phyloP scores from a whole-genome alignment of 2,888 invertebrate species.

The Calephelis perditalis region DNA sequence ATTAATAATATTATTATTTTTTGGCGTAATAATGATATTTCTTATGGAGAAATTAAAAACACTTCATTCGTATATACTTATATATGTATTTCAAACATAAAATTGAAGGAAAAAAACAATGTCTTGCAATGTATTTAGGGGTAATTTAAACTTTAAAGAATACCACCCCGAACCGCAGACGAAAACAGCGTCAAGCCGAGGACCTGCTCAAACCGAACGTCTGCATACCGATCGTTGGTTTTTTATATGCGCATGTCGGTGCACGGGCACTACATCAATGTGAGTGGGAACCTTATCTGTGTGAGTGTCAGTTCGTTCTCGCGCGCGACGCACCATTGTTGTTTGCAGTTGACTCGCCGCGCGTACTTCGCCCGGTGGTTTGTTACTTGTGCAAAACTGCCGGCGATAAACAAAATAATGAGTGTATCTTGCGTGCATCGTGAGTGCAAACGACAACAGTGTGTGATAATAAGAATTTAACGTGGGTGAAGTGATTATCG shows the following conservation, averaged over 20 bases:
- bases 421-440: slow-evolving; percentile 69
- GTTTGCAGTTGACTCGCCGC: slow-evolving; percentile 70
- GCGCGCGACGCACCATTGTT: slow-evolving; percentile 63
- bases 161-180: slow-evolving; percentile 72
- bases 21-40: no score
- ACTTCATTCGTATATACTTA: no score
- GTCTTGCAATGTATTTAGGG: slow-evolving; percentile 21
- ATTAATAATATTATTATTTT: no score
- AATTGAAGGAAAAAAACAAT: no score
- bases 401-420: slow-evolving; percentile 75
- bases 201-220: slow-evolving; percentile 77
- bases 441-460: slow-evolving; percentile 72
- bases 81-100: no score
- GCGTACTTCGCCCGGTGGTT: slow-evolving; percentile 56
- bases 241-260: slow-evolving; percentile 69
- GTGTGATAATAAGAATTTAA: slow-evolving; percentile 73
- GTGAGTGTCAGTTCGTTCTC: slow-evolving; percentile 57
- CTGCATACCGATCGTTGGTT: slow-evolving; percentile 78
- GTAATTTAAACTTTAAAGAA: slow-evolving; percentile 45
- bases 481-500: slow-evolving; percentile 69
- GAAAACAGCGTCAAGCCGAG: slow-evolving; percentile 76
- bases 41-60: no score
- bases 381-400: slow-evolving; percentile 55
- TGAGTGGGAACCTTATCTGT: slow-evolving; percentile 47
- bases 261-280: slow-evolving; percentile 45